Evolutionary conservation across 2,797 vertebrate species (phyloP), one percentile per base, ranked within the genome.

Genomic region (Argentina silus): DNA sequence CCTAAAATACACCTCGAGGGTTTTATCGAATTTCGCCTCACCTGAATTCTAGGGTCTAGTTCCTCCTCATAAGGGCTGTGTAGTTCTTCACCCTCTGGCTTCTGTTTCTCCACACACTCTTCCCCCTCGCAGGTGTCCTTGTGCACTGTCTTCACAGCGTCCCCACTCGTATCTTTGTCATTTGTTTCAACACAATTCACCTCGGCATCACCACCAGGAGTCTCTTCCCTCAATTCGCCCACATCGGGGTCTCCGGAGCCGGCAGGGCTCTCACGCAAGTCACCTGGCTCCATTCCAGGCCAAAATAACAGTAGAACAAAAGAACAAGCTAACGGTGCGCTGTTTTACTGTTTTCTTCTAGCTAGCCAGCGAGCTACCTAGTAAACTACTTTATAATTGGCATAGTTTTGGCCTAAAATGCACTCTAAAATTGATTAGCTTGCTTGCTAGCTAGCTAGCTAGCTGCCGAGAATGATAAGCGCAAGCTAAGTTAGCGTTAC

Each of bases 1-100:
- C 27, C 27, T 36, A 36, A 36, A 36, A 36, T 1, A 36, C n/a
- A 36, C 27, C 1, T 36, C 27, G 1, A 6, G 57, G 11, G 11
- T 23, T 27, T 7, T 8, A 15, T 10, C 8, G 7, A 19, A n/a
- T 19, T 0, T 68, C 5, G 27, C 1, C 42, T 59, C 67, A 96
- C 95, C 94, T 96, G 96, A 59, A 96, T 97, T 67, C 96, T 92
- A 70, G 96, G 96, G 78, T 97, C 96, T 82, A 97, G 86, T 60
- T 97, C 94, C 78, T 96, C 95, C 51, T 96, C 95, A 57, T 93
- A 93, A 12, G 92, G 90, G 12, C 90, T 90, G 65, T 87, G 87
- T 14, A 89, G 17, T 14, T 83, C 86, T 12, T 91, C 87, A 81
- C 51, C 14, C 17, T 47, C 79, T 8, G 55, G 72, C 74, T 76